A percentile compares a stretch with the other conserved stretches of the same genome.
These are phyloP conservation scores for Tanaodytes sp. DNA, from an alignment of 2,888 invertebrate genomes.

Conservation along the genomic window DNA sequence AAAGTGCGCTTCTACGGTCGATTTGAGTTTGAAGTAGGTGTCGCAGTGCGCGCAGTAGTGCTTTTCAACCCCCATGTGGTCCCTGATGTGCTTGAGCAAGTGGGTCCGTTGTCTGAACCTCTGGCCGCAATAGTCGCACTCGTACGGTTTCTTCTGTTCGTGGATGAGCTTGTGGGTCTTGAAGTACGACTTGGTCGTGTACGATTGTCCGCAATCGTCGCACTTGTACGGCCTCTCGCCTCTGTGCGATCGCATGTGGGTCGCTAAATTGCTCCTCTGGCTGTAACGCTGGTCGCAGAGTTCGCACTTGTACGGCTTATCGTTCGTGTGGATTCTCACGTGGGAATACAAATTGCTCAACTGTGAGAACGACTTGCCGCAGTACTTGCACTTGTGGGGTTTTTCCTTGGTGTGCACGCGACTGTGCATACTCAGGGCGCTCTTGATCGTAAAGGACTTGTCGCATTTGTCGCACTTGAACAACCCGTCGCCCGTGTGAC, in stretches of 20 bases:
- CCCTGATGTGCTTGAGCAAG: not conserved
- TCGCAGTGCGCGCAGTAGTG: not conserved
- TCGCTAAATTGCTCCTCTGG: not conserved
- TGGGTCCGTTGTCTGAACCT: not conserved
- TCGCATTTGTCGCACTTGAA: not conserved
- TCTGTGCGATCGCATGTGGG: not conserved
- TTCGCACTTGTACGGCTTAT: not conserved
- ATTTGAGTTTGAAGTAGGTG: too few relatives aligned
- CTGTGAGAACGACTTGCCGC: not conserved
- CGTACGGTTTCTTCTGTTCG: not conserved
- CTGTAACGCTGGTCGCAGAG: not conserved
- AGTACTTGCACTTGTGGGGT: not conserved
- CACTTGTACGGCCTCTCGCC: not conserved
- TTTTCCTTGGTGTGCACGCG: not conserved
- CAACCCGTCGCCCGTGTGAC: constrained; percentile 1
- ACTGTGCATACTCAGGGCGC: not conserved
- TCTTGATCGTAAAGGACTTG: not conserved
- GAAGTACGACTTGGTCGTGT: not conserved
- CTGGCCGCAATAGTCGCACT: not conserved
- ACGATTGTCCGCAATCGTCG: not conserved
- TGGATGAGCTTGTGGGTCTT: not conserved
- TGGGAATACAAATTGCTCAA: not conserved
- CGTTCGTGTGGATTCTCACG: not conserved
- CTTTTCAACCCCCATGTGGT: not conserved
- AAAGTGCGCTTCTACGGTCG: too few relatives aligned